These are phyloP conservation scores for Emys orbicularis DNA, from an alignment of 2,797 vertebrate genomes.

Conservation along the genomic window DNA sequence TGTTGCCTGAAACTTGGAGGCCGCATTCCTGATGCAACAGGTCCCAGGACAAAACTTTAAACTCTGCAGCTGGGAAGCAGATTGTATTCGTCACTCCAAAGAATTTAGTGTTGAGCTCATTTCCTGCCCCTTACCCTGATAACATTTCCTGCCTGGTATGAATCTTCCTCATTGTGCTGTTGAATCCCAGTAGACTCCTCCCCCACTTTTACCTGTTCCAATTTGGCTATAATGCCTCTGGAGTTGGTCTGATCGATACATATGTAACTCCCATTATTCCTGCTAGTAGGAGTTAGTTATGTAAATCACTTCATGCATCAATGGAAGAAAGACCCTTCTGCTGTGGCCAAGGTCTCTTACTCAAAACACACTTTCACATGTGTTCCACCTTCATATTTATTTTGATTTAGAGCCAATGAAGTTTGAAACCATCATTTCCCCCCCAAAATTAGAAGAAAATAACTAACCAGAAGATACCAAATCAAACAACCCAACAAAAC, in stretches of 20 bases:
- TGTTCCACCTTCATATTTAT: background rate
- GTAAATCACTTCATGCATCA: background rate
- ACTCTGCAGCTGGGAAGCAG: conserved; percentile 8
- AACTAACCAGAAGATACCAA: background rate
- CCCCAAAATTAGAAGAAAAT: background rate
- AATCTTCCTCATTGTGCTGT: background rate
- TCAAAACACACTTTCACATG: background rate
- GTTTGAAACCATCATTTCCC: background rate
- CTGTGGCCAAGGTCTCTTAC: background rate
- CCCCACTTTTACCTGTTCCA: background rate
- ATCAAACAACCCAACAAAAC: background rate
- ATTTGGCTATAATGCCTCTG: background rate
- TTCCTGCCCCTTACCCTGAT: conserved; percentile 7
- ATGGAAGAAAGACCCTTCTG: conserved; percentile 19
- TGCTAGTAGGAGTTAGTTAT: background rate
- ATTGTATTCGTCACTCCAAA: conserved; percentile 4
- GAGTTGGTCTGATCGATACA: background rate
- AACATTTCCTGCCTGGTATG: background rate
- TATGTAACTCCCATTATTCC: background rate
- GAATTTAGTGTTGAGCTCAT: conserved; percentile 12
- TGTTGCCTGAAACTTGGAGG: background rate
- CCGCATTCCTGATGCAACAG: background rate
- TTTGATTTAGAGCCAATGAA: background rate
- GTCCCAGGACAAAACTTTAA: background rate
- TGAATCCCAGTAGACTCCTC: background rate